Base-by-base conservation (phyloP, 2,797 vertebrate species). In the Myotis planiceps region DNA sequence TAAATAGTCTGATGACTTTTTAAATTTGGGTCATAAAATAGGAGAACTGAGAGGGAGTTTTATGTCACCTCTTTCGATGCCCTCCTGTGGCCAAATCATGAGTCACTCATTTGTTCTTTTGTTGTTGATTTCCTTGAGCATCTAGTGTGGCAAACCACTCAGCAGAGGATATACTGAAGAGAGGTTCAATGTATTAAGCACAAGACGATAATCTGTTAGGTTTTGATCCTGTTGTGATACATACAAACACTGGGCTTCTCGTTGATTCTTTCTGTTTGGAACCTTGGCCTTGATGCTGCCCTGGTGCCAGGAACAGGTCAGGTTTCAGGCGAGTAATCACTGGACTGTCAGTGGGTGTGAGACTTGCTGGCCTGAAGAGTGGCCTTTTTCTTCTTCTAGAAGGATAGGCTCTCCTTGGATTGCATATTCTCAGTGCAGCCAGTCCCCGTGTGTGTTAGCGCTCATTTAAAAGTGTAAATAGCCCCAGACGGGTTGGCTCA, bases 1-100 rank as follows among this genome's bases (percentile, higher is more conserved):
- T 66, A 72, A 94, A 53, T 34, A 80, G 19, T 18, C 45, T 81
- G 25, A 39, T 71, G 66, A 66, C 23, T 29, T 91, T 94, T 96
- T 39, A n/a, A n/a, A 32, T 81, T 89, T 81, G 60, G 51, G n/a
- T 74, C 65, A 21, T 63, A 39, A 25, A 83, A 34, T 80, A 29
- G 42, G 25, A 55, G 75, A 58, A 79, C 6, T 25, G 18, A 23
- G 39, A 34, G 9, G 47, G 12, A 82, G 18, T 75, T 76, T 81
- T 65, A 55, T 15, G 65, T 81, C 6, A 12, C 19, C 39, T 84
- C 19, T 32, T n/a, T n/a, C 85, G 63, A 45, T 63, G 49, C 29
- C 37, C 3, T 75, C 27, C 53, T 47, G 0, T 51, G 81, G 55
- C 12, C 27, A 18, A 78, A 85, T 81, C 60, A 49, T 74, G 63